A percentile compares a stretch with the other conserved stretches of the same genome.
Conservation (phyloP, 2,888 invertebrate genomes). For the Drosophila antonietae region DNA sequence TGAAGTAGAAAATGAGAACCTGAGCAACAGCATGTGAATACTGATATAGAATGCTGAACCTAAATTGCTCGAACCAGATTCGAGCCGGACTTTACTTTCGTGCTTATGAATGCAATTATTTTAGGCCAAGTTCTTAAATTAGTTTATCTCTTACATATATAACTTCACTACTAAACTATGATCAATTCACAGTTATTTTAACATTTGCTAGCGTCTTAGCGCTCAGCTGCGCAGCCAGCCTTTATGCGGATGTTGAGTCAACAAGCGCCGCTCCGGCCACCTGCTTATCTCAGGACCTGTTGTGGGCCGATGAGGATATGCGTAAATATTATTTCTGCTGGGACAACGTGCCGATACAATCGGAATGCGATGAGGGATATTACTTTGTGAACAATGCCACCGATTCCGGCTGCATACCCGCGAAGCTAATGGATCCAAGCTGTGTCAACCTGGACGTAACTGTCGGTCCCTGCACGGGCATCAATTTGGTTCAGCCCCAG, state of each 20-base stretch:
- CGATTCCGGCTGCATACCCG: constrained; percentile 51
- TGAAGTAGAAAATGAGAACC: not conserved
- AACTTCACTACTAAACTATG: not conserved
- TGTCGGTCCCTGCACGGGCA: constrained; percentile 39
- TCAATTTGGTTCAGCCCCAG: constrained; percentile 51
- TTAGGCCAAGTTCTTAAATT: not conserved
- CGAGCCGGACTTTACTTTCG: not conserved
- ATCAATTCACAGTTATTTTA: constrained; percentile 35
- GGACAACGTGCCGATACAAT: not conserved
- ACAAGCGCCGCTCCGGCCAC: not conserved
- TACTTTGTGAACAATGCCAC: constrained; percentile 56
- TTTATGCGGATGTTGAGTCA: not conserved
- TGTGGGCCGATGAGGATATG: constrained; percentile 46
- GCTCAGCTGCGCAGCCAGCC: constrained; percentile 26
- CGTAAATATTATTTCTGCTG: constrained; percentile 39
- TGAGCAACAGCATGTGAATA: not conserved
- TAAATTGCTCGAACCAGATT: not conserved
- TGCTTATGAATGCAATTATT: not conserved
- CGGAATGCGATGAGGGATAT: constrained; percentile 21
- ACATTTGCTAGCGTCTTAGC: constrained; percentile 50
- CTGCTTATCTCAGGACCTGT: constrained; percentile 27
- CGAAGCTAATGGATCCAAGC: constrained; percentile 22
- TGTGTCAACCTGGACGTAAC: constrained; percentile 48
- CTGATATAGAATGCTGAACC: no score
- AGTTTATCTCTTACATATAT: not conserved